Conservation (phyloP, 1,140 invertebrate genomes). For the Yoshiicerus persimilis region DNA sequence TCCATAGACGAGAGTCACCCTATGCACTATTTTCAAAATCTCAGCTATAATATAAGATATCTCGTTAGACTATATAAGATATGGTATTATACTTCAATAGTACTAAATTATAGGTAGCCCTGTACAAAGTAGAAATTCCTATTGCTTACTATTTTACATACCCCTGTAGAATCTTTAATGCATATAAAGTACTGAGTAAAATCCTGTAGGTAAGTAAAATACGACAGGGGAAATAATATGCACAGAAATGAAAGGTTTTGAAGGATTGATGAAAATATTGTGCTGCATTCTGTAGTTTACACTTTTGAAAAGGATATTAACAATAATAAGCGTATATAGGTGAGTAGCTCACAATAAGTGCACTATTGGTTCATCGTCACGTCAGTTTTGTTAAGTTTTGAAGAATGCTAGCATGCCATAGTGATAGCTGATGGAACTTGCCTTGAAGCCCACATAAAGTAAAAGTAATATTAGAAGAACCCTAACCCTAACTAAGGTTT, state of each 20-base stretch:
- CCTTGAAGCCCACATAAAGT: background rate
- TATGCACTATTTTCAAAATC: no score
- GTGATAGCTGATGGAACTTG: background rate
- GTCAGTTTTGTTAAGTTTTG: background rate
- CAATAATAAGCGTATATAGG: background rate
- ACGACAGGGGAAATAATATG: background rate
- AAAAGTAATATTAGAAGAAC: background rate
- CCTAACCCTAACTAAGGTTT: no score
- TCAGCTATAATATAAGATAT: no score
- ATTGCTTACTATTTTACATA: no score
- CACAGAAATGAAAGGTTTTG: background rate
- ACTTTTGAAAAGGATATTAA: background rate
- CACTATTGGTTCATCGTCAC: background rate
- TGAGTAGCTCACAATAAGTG: background rate
- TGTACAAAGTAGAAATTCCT: no score
- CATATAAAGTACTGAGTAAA: no score
- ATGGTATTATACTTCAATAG: no score
- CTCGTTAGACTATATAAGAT: no score
- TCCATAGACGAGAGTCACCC: no score
- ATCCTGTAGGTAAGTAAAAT: no score
- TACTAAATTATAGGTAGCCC: no score
- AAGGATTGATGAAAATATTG: background rate
- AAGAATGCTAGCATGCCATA: background rate
- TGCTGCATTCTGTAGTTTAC: background rate
- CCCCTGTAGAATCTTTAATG: no score